These are phyloP conservation scores for Hymenopus coronatus DNA, from an alignment of 2,888 invertebrate species.

Conservation along the genomic window DNA sequence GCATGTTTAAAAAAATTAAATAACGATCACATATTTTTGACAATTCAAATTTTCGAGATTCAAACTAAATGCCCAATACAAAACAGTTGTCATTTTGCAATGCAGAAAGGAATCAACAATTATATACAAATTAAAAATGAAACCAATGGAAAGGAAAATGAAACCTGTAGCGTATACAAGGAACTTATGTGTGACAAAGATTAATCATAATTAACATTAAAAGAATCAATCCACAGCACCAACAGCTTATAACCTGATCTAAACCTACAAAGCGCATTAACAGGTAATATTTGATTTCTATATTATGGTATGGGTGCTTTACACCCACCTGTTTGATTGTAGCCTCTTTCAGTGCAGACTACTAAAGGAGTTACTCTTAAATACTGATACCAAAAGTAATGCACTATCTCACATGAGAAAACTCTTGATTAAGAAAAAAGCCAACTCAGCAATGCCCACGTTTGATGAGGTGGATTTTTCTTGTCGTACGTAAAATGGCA, in stretches of 20 bases:
- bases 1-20: not conserved
- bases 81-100: not conserved
- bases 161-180: not conserved
- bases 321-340: not conserved
- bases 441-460: constrained; percentile 9
- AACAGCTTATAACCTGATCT: constrained; percentile 31
- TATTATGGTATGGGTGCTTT: not conserved
- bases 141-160: not conserved
- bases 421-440: not conserved
- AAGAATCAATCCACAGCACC: constrained; percentile 31
- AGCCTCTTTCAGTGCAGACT: constrained; percentile 11
- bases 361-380: not conserved
- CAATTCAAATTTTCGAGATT: constrained; percentile 4
- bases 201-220: constrained; percentile 7
- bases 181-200: constrained; percentile 7
- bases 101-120: not conserved
- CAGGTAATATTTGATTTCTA: constrained; percentile 4
- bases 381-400: not conserved
- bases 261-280: constrained; percentile 28
- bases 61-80: constrained; percentile 14
- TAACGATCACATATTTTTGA: not conserved
- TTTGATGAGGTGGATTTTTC: not conserved
- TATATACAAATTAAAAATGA: not conserved
- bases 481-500: not conserved
- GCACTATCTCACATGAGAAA: not conserved